Evolutionary conservation across 1,140 invertebrate genomes (phyloP).

Genomic region (Diorhabda elongata): DNA sequence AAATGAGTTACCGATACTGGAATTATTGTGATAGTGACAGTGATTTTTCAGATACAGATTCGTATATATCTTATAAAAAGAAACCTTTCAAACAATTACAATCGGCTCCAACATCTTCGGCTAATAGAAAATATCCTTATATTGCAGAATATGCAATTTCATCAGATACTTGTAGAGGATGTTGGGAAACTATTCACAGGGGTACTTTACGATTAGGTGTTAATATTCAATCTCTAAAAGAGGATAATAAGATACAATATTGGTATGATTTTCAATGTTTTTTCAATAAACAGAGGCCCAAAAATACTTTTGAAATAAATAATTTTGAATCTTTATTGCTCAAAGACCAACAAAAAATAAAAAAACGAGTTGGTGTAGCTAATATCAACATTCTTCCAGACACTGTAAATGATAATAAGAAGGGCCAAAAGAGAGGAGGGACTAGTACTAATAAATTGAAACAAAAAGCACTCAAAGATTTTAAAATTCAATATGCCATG

Average conservation of each 20-base stretch:
- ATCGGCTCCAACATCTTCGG: neutral
- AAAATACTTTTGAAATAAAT: slow-evolving; percentile 71
- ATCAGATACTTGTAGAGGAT: neutral
- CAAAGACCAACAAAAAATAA: slow-evolving; percentile 83
- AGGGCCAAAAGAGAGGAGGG: slow-evolving; percentile 47
- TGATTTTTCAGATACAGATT: neutral
- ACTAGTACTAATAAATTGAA: slow-evolving; percentile 24
- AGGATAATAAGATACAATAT: slow-evolving; percentile 81
- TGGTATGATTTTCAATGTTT: slow-evolving; percentile 93
- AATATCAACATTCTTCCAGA: slow-evolving; percentile 23
- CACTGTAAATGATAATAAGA: slow-evolving; percentile 23
- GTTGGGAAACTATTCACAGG: slow-evolving; percentile 42
- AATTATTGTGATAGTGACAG: neutral
- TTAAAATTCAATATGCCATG: slow-evolving; percentile 83
- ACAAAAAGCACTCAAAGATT: slow-evolving; percentile 59
- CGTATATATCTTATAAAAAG: neutral
- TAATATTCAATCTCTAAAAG: slow-evolving; percentile 74
- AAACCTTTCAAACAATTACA: neutral
- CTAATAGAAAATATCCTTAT: slow-evolving; percentile 1
- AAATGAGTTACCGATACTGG: neutral
- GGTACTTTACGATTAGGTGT: slow-evolving; percentile 73
- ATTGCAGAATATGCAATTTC: neutral
- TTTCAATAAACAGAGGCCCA: slow-evolving; percentile 75
- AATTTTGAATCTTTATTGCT: slow-evolving; percentile 79
- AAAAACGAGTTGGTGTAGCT: slow-evolving; percentile 62